Evolutionary conservation across 2,113 vertebrate species (phyloP).

Genomic region (Tetraodon nigroviridis): DNA sequence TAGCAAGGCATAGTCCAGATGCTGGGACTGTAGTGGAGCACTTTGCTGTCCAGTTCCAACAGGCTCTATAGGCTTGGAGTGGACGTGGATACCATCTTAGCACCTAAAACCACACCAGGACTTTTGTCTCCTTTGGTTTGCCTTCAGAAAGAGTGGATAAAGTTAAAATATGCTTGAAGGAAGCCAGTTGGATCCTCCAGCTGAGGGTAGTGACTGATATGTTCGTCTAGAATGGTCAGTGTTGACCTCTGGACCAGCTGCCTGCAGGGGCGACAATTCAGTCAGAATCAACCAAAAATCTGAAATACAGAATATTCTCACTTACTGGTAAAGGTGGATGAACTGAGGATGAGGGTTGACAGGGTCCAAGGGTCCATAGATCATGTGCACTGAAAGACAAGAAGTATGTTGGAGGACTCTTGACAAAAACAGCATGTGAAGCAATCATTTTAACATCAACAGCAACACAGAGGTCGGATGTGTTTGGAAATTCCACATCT

Average conservation of each 20-base stretch:
- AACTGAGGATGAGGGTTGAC: constrained; percentile 91
- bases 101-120: constrained; percentile 6
- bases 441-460: not conserved
- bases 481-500: too few species aligned
- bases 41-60: too few species aligned
- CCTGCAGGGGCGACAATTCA: constrained; percentile 58
- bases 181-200: constrained; percentile 93
- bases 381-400: constrained; percentile 85
- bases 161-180: constrained; percentile 87
- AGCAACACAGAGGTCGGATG: too few species aligned
- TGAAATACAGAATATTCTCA: constrained; percentile 8
- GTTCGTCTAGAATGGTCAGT: constrained; percentile 84
- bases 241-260: constrained; percentile 84
- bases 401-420: not conserved
- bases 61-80: too few species aligned
- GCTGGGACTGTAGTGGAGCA: too few species aligned
- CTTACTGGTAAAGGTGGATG: constrained; percentile 88
- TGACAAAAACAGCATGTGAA: not conserved
- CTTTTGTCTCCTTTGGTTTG: not conserved
- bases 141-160: constrained; percentile 93
- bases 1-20: too few species aligned
- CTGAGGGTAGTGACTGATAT: constrained; percentile 95
- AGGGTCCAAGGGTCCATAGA: constrained; percentile 91
- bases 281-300: not conserved
- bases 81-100: too few species aligned